Conservation (phyloP, 2,797 vertebrate genomes). For the Eospalax fontanierii region DNA sequence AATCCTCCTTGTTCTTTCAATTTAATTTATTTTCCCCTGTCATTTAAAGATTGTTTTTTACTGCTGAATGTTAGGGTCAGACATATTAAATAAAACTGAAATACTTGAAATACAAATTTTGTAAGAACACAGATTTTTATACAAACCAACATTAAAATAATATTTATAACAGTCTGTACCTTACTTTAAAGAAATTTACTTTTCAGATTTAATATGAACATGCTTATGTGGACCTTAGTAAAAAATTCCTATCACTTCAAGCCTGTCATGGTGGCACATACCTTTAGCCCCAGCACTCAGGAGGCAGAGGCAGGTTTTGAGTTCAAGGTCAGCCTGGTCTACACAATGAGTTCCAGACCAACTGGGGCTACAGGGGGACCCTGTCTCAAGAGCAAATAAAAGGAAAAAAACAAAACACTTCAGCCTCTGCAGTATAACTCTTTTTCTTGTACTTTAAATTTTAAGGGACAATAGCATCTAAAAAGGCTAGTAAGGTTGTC, state of each 20-base stretch:
- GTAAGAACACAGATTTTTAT: neutral
- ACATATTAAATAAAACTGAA: neutral
- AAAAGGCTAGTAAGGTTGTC: neutral
- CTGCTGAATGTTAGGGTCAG: neutral
- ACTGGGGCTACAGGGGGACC: no score
- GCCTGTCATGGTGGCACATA: no score
- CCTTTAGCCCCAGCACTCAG: no score
- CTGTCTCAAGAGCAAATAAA: no score
- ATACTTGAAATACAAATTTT: slow-evolving; percentile 20
- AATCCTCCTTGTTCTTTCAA: neutral
- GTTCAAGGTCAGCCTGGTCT: no score
- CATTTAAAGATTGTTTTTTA: neutral
- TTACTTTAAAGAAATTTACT: slow-evolving; percentile 11
- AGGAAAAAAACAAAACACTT: no score
- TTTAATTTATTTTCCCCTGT: neutral
- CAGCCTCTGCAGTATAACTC: neutral
- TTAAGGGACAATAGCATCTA: slow-evolving; percentile 7
- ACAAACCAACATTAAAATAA: neutral
- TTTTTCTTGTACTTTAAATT: slow-evolving; percentile 4
- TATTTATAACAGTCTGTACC: slow-evolving; percentile 14
- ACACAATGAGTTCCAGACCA: no score
- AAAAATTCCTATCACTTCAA: neutral
- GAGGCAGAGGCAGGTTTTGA: no score
- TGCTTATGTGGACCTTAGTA: neutral
- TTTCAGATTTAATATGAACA: slow-evolving; percentile 3